Evolutionary conservation across 2,113 vertebrate genomes (phyloP), one percentile per base, ranked within the genome.

Genomic region (Calyptommatus sinebrachiatus): DNA sequence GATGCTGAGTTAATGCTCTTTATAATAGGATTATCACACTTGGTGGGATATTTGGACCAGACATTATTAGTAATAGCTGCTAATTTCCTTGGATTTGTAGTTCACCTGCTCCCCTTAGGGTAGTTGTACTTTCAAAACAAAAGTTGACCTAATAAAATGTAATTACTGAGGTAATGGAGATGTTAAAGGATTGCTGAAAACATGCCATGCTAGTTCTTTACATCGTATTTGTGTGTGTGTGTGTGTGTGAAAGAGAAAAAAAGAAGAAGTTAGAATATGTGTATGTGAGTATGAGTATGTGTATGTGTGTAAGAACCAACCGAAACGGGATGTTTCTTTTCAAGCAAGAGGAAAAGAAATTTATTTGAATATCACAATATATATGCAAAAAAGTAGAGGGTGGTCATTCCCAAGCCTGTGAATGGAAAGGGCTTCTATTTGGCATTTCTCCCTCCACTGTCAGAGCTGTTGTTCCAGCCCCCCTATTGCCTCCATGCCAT

Each of bases 121-220:
- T 65, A 48, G 24, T n/a, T 66, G 26, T 18, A 79, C 28, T 53
- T 57, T 31, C 45, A 80, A 53, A 35, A 66, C 62, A 50, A 31
- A 21, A 63, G 1, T 29, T 2, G 76, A 21, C 11, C 1, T 74
- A 20, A 50, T 63, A 21, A 0, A 29, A 81, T 24, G 5, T 28
- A 71, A 87, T 88, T 78, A 85, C 63, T 20, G 83, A 53, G 0
- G 31, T 45, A 75, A 31, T 45, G 22, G 26, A 75, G 31, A 21
- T 76, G 62, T 48, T 48, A 45, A 66, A 76, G 41, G 7, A 76
- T 5, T 14, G 21, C 61, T 76, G 74, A 46, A 20, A 65, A 76
- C 20, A 41, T 48, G 28, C 45, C 29, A 75, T 29, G 21, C n/a
- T 5, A 29, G 16, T 29, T 65, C 22, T 24, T 65, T 50, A 12